These are phyloP conservation scores for Chydorus sphaericus DNA, from an alignment of 2,888 invertebrate genomes.

Conservation along the genomic window DNA sequence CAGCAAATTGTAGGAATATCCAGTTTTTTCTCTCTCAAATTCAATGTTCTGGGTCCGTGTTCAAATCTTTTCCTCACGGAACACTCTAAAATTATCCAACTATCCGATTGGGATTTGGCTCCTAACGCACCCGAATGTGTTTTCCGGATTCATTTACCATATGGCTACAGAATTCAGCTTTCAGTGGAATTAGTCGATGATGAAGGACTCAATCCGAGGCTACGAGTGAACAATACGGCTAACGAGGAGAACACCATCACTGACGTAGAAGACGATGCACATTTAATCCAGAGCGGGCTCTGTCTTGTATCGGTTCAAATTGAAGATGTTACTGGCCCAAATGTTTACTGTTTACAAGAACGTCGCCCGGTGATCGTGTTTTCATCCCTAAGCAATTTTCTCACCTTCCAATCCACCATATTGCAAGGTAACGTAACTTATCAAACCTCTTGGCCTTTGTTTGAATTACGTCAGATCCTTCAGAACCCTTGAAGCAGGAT, in stretches of 20 bases:
- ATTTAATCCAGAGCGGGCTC: not conserved
- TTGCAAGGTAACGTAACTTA: too few relatives aligned
- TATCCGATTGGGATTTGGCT: not conserved
- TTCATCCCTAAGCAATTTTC: not conserved
- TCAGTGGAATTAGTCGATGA: constrained; percentile 27
- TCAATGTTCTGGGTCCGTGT: constrained; percentile 5
- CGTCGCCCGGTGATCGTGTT: not conserved
- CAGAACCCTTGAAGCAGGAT: too few relatives aligned
- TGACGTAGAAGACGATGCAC: not conserved
- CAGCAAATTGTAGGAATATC: not conserved
- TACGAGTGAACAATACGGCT: not conserved
- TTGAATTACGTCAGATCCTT: too few relatives aligned
- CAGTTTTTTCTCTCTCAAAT: not conserved
- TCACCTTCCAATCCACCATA: not conserved
- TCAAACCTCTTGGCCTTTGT: too few relatives aligned
- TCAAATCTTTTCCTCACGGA: not conserved
- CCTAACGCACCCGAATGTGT: constrained; percentile 37
- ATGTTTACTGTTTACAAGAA: not conserved
- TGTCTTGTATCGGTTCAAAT: not conserved
- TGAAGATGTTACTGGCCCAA: not conserved
- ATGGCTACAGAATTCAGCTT: constrained; percentile 50
- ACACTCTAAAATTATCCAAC: not conserved
- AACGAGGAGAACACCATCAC: not conserved
- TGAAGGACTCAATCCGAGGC: not conserved
- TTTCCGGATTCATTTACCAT: constrained; percentile 51